phyloP scores from a whole-genome alignment of 2,888 invertebrate genomes.

The Tachina lurida region DNA sequence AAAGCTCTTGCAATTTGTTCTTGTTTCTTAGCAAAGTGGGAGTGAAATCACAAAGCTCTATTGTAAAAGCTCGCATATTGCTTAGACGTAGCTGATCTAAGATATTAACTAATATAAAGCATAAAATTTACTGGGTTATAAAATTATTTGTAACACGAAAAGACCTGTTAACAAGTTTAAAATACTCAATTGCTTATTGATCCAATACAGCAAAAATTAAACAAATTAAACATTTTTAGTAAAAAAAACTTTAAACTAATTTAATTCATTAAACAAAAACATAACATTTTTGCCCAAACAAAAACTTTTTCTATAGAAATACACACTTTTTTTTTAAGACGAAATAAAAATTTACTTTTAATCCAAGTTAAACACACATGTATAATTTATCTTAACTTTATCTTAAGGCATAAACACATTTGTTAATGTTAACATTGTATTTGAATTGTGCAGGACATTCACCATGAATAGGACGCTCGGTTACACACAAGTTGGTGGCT shows the following conservation, averaged over 20 bases:
- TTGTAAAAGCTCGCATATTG: no score
- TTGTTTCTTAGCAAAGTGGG: no score
- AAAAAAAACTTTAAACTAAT: background rate
- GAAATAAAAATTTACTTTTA: background rate
- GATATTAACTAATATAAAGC: background rate
- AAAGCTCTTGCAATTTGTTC: no score
- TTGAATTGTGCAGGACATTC: constrained; percentile 78
- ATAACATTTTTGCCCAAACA: background rate
- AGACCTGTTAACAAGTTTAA: constrained; percentile 2
- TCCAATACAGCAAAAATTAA: background rate
- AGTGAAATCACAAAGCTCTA: no score
- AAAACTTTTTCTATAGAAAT: background rate
- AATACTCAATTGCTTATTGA: background rate
- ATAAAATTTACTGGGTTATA: constrained; percentile 7
- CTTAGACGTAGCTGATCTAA: no score
- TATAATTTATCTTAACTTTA: background rate
- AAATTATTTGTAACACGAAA: background rate
- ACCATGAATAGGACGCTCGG: constrained; percentile 78
- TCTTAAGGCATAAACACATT: constrained; percentile 76
- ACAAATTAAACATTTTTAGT: background rate
- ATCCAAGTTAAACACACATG: background rate
- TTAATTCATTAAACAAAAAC: background rate
- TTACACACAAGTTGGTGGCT: constrained; percentile 77
- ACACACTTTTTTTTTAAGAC: no score
- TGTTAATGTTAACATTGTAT: constrained; percentile 77